These are phyloP conservation scores for Orycteropus afer DNA, from an alignment of 2,113 vertebrate genomes.

Conservation along the genomic window DNA sequence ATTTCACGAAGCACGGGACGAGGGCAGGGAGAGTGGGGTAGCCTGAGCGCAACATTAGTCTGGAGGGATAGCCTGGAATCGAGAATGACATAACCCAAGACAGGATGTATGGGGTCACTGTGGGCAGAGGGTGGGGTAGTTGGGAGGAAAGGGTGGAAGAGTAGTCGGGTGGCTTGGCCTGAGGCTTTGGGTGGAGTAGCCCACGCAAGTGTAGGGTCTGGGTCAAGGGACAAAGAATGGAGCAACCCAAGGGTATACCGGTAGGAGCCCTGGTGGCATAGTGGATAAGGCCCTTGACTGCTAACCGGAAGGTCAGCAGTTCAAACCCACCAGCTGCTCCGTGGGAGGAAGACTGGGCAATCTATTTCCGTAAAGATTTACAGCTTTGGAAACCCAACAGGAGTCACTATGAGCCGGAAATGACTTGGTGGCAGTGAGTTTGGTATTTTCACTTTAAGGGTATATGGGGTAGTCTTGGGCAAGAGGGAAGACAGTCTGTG, in stretches of 20 bases:
- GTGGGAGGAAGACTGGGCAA: too few species aligned
- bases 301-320: too few species aligned
- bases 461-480: not conserved
- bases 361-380: too few species aligned
- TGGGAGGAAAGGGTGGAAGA: not conserved
- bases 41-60: not conserved
- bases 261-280: too few species aligned
- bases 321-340: too few species aligned
- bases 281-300: too few species aligned
- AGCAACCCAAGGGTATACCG: not conserved
- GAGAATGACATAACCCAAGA: not conserved
- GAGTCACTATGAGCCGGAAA: too few species aligned
- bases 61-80: not conserved
- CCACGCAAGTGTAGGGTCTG: not conserved
- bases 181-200: not conserved
- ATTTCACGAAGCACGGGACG: too few species aligned
- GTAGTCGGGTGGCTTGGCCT: not conserved
- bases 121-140: not conserved
- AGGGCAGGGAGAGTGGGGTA: not conserved
- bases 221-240: not conserved
- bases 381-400: too few species aligned
- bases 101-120: not conserved
- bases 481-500: not conserved
- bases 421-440: too few species aligned
- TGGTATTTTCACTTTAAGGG: too few species aligned